phyloP scores from a whole-genome alignment of 2,888 invertebrate genomes.

The Caenorhabditis sp. region DNA sequence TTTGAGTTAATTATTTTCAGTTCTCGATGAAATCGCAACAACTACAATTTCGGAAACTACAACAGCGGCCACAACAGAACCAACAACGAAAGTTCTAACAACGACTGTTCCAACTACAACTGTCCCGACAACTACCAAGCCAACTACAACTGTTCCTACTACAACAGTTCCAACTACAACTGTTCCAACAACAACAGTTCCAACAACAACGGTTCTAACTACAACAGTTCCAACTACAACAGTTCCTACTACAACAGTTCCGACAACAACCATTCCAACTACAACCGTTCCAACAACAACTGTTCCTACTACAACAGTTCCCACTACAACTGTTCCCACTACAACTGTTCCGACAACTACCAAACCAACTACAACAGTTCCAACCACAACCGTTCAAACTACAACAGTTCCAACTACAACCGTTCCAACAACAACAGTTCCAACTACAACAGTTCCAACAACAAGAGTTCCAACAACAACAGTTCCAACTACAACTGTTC shows the following conservation, averaged over 20 bases:
- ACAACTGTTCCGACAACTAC: neutral
- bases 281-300: neutral
- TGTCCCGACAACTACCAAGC: constrained; percentile 8
- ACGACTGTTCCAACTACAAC: constrained; percentile 14
- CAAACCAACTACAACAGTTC: neutral
- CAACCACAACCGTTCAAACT: neutral
- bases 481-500: constrained; percentile 9
- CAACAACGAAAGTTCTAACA: constrained; percentile 6
- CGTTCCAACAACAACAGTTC: neutral
- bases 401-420: neutral
- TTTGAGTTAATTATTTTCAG: constrained; percentile 17
- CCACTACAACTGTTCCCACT: neutral
- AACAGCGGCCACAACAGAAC: constrained; percentile 10
- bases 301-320: neutral
- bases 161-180: constrained; percentile 14
- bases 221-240: neutral
- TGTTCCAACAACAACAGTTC: constrained; percentile 2
- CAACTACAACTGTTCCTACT: constrained; percentile 10
- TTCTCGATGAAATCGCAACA: constrained; percentile 24
- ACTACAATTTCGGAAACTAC: constrained; percentile 13
- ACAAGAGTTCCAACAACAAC: constrained; percentile 7
- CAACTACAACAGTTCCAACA: constrained; percentile 3
- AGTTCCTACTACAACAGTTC: neutral
- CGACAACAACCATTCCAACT: neutral
- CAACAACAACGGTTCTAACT: constrained; percentile 12